phyloP scores from a whole-genome alignment of 2,113 vertebrate genomes.

The Petroica traversi region DNA sequence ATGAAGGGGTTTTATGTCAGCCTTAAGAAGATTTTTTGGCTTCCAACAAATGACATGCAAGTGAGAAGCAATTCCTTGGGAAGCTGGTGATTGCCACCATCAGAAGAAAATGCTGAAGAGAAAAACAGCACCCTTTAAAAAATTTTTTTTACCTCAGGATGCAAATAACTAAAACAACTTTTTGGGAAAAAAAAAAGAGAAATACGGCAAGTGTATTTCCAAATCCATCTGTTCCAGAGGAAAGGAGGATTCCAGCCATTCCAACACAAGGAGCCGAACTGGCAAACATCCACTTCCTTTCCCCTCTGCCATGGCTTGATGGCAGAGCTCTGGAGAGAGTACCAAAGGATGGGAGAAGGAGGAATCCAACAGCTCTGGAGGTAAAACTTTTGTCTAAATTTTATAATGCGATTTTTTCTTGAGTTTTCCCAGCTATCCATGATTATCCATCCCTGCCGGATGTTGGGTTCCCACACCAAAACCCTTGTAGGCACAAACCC shows the following conservation, averaged over 20 bases:
- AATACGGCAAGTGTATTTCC: not conserved
- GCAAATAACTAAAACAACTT: not conserved
- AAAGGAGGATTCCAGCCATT: not conserved
- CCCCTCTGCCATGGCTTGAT: not conserved
- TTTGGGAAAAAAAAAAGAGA: not conserved
- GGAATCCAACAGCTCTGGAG: not conserved
- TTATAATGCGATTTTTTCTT: not conserved
- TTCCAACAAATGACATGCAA: not conserved
- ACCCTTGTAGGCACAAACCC: accelerated
- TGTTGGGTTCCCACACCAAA: not conserved
- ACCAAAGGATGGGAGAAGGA: not conserved
- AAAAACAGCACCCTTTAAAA: accelerated
- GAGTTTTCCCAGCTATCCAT: not conserved
- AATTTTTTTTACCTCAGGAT: not conserved
- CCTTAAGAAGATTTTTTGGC: not conserved
- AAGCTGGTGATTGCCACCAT: not conserved
- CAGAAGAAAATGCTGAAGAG: not conserved
- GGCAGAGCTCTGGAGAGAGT: not conserved
- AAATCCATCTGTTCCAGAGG: not conserved
- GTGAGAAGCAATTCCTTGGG: not conserved
- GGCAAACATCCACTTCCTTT: not conserved
- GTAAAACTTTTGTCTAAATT: not conserved
- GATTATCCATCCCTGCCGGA: not conserved
- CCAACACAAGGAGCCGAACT: not conserved
- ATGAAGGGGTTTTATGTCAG: not conserved